Conservation (phyloP, 1,140 invertebrate species). For the Micrasema longulum region DNA sequence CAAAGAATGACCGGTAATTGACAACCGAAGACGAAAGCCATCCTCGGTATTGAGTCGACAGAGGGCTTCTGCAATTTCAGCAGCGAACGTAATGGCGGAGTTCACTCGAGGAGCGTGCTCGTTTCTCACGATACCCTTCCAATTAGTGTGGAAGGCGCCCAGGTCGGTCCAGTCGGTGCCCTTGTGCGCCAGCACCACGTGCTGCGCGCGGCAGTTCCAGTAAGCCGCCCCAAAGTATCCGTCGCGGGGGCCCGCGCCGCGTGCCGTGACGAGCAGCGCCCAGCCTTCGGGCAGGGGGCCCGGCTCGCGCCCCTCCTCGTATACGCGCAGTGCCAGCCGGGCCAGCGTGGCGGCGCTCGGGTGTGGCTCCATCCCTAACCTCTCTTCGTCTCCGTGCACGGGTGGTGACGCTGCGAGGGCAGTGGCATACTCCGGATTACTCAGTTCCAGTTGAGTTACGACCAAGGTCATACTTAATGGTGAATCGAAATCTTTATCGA, state of each 20-base stretch:
- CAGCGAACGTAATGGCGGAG: constrained; percentile 17
- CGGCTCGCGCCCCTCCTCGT: background rate
- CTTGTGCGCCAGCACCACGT: constrained; percentile 3
- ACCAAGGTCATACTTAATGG: no score
- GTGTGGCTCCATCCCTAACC: background rate
- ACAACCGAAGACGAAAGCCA: background rate
- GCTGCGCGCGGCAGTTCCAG: background rate
- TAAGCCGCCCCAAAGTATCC: constrained; percentile 17
- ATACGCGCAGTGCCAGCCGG: background rate
- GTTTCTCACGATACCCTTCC: background rate
- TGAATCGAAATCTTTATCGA: no score
- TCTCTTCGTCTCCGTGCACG: no score
- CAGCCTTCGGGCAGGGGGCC: constrained; percentile 4
- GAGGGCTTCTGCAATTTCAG: background rate
- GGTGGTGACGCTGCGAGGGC: no score
- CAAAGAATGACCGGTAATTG: constrained; percentile 18
- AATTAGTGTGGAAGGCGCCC: background rate
- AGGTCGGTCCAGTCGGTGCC: background rate
- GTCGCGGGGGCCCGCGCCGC: background rate
- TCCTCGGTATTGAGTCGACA: background rate
- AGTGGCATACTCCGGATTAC: no score
- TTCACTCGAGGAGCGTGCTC: background rate
- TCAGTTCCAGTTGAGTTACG: no score
- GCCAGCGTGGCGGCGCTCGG: background rate
- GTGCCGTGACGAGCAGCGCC: background rate